Percentiles rank a stretch among this genome's conserved stretches.
Conservation (phyloP, 2,113 vertebrate species). For the Hippolais icterina region DNA sequence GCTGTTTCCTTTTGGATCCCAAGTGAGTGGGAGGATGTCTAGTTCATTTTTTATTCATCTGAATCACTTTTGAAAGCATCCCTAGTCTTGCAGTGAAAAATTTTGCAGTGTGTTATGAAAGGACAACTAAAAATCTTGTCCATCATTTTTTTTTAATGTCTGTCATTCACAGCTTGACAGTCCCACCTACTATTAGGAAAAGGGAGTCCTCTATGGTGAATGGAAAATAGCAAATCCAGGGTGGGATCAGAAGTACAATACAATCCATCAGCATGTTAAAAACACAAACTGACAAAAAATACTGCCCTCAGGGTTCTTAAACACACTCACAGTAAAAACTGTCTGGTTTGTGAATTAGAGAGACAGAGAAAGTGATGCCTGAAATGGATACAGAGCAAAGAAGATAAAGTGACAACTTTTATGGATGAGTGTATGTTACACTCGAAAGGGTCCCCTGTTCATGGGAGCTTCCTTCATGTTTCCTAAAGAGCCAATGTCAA, state of each 20-base stretch:
- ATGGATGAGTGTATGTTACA: background rate
- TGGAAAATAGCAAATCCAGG: constrained; percentile 1
- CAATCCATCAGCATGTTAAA: constrained; percentile 6
- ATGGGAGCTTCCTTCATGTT: constrained; percentile 10
- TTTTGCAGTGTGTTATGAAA: background rate
- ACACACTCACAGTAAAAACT: constrained; percentile 7
- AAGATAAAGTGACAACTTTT: constrained; percentile 20
- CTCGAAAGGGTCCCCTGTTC: background rate
- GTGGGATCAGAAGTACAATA: background rate
- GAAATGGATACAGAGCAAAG: constrained; percentile 7
- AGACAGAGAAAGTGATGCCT: background rate
- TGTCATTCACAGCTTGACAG: background rate
- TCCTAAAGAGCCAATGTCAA: constrained; percentile 31
- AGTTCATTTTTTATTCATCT: constrained; percentile 30
- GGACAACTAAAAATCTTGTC: background rate
- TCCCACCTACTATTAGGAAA: background rate
- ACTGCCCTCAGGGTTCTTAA: constrained; percentile 8
- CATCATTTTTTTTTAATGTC: background rate
- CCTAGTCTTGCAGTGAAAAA: background rate
- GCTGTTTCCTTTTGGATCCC: background rate
- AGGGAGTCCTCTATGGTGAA: background rate
- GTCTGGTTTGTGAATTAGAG: constrained; percentile 1
- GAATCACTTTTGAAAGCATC: constrained; percentile 26
- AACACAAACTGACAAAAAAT: constrained; percentile 46
- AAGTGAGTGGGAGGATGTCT: constrained; percentile 8